Conservation (phyloP, 2,888 invertebrate genomes). For the Yponomeuta plumbellus region DNA sequence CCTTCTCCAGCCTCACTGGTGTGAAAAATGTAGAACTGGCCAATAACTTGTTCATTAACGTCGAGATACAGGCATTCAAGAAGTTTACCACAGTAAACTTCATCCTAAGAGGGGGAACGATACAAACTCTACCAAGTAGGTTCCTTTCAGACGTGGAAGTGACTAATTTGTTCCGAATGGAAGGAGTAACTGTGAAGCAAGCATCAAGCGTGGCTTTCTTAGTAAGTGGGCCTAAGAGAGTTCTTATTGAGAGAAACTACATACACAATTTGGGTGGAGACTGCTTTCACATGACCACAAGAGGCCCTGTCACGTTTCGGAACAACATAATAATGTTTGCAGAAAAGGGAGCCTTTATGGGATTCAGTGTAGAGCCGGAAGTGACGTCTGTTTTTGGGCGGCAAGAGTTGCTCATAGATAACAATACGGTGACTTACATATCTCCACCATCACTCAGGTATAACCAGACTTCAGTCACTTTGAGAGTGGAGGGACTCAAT, state of each 20-base stretch:
- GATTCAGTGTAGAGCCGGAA: slow-evolving; percentile 70
- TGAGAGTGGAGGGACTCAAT: slow-evolving; percentile 76
- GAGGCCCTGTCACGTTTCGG: slow-evolving; percentile 79
- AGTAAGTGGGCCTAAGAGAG: slow-evolving; percentile 77
- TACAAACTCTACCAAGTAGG: slow-evolving; percentile 80
- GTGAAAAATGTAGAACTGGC: slow-evolving; percentile 79
- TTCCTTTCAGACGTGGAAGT: slow-evolving; percentile 85
- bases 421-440: slow-evolving; percentile 77
- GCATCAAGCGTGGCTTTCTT: slow-evolving; percentile 83
- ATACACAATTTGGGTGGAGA: slow-evolving; percentile 79
- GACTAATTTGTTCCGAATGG: slow-evolving; percentile 79
- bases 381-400: slow-evolving; percentile 56
- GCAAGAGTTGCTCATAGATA: slow-evolving; percentile 77
- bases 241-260: slow-evolving; percentile 77
- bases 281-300: slow-evolving; percentile 77
- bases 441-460: slow-evolving; percentile 76
- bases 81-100: slow-evolving; percentile 84
- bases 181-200: slow-evolving; percentile 78
- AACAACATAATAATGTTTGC: slow-evolving; percentile 79
- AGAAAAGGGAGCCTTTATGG: slow-evolving; percentile 79
- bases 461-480: slow-evolving; percentile 71
- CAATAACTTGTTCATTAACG: slow-evolving; percentile 75
- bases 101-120: slow-evolving; percentile 77
- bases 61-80: slow-evolving; percentile 86
- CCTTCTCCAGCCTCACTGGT: slow-evolving; percentile 83